These are phyloP conservation scores for Trissonchulus latispiculum DNA, from an alignment of 2,888 invertebrate genomes.

Conservation along the genomic window DNA sequence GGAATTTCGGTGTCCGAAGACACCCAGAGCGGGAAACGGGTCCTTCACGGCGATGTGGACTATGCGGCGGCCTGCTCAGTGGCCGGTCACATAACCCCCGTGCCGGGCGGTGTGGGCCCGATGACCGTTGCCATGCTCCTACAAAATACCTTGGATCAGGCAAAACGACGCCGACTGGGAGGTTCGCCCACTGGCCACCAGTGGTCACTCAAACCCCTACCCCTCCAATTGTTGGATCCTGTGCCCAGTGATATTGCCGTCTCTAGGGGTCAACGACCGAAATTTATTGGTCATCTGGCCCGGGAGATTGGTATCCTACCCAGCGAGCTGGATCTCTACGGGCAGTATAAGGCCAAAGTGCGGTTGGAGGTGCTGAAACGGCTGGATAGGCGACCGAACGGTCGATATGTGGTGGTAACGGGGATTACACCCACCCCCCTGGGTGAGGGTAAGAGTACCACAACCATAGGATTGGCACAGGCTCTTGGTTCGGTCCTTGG, in stretches of 20 bases:
- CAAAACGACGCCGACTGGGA: constrained; percentile 47
- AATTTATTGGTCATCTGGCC: constrained; percentile 37
- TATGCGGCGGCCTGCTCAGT: constrained; percentile 62
- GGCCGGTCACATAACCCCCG: constrained; percentile 54
- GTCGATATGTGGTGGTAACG: constrained; percentile 87
- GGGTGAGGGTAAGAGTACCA: constrained; percentile 98
- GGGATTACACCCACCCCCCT: constrained; percentile 96
- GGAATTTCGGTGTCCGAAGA: constrained; percentile 65
- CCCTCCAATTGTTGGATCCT: constrained; percentile 56
- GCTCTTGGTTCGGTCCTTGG: constrained; percentile 73
- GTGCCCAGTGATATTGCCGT: constrained; percentile 87
- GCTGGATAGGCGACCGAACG: constrained; percentile 58
- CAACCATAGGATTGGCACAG: constrained; percentile 74
- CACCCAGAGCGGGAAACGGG: constrained; percentile 30
- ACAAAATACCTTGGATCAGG: constrained; percentile 77
- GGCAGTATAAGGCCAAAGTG: constrained; percentile 87
- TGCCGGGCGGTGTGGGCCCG: constrained; percentile 79
- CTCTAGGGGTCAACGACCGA: constrained; percentile 56
- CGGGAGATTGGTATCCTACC: constrained; percentile 52
- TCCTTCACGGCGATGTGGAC: constrained; percentile 79
- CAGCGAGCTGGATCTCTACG: constrained; percentile 76
- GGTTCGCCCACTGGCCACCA: not conserved
- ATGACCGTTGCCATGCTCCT: constrained; percentile 84
- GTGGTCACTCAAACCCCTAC: constrained; percentile 64
- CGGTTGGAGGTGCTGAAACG: constrained; percentile 67